These are phyloP conservation scores for Danaus melanippus DNA, from an alignment of 1,140 invertebrate species.

Conservation along the genomic window DNA sequence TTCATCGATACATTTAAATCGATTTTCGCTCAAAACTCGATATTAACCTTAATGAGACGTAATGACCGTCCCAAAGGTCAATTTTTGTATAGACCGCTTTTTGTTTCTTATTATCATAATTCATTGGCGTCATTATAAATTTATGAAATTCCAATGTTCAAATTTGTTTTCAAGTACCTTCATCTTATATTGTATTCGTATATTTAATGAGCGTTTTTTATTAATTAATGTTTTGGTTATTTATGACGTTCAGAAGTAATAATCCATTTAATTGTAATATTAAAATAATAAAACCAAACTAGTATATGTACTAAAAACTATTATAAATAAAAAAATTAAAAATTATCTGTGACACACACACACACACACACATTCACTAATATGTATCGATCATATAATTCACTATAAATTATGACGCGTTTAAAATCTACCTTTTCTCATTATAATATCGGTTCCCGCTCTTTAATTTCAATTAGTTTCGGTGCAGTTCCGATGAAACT, in stretches of 20 bases:
- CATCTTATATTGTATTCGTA: no score
- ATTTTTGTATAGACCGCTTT: conserved; percentile 9
- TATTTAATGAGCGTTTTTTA: no score
- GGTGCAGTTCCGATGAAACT: conserved; percentile 4
- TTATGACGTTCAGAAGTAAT: no score
- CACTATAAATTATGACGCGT: conserved; percentile 33
- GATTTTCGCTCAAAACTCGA: conserved; percentile 57
- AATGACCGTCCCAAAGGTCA: conserved; percentile 38
- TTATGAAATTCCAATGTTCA: no score
- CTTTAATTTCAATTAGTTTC: conserved; percentile 48
- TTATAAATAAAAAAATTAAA: no score
- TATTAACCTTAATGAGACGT: conserved; percentile 64
- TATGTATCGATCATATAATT: conserved; percentile 34
- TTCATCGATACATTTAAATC: conserved; percentile 65
- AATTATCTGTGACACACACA: no score
- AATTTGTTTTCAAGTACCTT: no score
- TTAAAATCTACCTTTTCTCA: conserved; percentile 22
- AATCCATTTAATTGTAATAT: no score
- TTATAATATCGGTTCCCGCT: conserved; percentile 12
- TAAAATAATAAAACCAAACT: no score
- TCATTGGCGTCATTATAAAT: no score
- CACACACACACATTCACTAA: conserved; percentile 11
- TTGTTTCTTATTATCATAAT: conserved; percentile 7
- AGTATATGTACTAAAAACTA: no score
- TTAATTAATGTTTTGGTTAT: no score